Evolutionary conservation across 2,888 invertebrate species (phyloP).

Genomic region (Phortica okadai): DNA sequence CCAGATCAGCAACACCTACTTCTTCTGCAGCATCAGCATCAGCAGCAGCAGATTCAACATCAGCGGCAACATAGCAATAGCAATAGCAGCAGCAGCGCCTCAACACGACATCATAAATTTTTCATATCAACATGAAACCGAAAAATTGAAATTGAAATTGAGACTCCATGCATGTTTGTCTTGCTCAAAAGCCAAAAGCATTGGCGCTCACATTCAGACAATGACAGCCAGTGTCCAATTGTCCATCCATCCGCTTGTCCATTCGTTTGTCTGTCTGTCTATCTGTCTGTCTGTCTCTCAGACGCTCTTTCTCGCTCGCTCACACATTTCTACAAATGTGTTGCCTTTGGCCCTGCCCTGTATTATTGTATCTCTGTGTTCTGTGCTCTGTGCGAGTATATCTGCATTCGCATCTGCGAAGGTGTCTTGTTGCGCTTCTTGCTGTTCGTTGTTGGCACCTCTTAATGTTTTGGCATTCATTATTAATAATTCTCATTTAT

Average conservation of each 20-base stretch:
- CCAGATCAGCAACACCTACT: constrained; percentile 57
- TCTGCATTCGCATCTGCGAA: constrained; percentile 10
- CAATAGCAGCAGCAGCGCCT: constrained; percentile 2
- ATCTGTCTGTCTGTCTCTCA: not conserved
- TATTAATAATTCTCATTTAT: constrained; percentile 34
- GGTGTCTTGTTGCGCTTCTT: constrained; percentile 31
- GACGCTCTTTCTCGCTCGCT: not conserved
- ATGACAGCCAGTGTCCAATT: constrained; percentile 19
- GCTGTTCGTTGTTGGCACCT: constrained; percentile 43
- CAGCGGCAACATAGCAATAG: not conserved
- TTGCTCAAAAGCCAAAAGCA: not conserved
- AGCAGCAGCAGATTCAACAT: not conserved
- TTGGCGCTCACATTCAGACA: not conserved
- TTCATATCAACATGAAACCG: constrained; percentile 33
- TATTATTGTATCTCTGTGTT: not conserved
- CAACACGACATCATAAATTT: constrained; percentile 32
- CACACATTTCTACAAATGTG: constrained; percentile 13
- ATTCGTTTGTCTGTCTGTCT: not conserved
- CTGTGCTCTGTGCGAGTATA: not conserved
- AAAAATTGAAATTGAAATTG: constrained; percentile 47
- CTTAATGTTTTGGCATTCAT: constrained; percentile 33
- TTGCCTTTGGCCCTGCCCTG: too few species aligned
- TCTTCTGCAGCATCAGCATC: constrained; percentile 1
- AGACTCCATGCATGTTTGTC: constrained; percentile 26
- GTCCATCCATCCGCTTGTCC: not conserved